phyloP scores from a whole-genome alignment of 2,797 vertebrate species.

The Sebastes jordani region DNA sequence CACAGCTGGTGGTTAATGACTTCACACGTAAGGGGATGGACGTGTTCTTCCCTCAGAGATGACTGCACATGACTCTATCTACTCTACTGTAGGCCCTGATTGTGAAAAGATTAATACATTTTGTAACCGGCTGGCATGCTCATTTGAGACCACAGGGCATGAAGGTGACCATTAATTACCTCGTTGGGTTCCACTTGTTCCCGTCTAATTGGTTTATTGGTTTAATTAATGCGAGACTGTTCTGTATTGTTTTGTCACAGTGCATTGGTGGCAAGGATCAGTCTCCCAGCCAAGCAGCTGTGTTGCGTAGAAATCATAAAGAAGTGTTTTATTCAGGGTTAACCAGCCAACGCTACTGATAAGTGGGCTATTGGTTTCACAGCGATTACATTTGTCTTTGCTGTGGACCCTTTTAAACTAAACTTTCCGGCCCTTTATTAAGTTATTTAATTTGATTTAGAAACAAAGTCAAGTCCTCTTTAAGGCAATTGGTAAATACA shows the following conservation, averaged over 20 bases:
- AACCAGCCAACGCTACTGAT: background rate
- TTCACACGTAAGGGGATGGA: conserved; percentile 49
- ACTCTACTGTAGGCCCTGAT: background rate
- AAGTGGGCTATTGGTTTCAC: conserved; percentile 35
- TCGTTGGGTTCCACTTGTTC: conserved; percentile 34
- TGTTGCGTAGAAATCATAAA: conserved; percentile 7
- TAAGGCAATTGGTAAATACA: background rate
- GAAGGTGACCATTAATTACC: conserved; percentile 58
- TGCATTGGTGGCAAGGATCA: conserved; percentile 15
- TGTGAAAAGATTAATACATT: conserved; percentile 42
- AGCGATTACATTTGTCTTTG: conserved; percentile 23
- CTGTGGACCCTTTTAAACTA: conserved; percentile 1
- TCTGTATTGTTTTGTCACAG: conserved; percentile 36
- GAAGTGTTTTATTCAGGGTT: conserved; percentile 22
- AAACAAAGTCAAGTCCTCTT: conserved; percentile 23
- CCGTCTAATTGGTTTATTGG: conserved; percentile 45
- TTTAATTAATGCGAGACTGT: conserved; percentile 45
- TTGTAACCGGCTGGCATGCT: conserved; percentile 41
- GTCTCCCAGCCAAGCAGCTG: conserved; percentile 14
- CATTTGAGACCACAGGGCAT: conserved; percentile 47
- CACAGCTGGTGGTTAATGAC: conserved; percentile 63
- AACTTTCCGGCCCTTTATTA: conserved; percentile 25
- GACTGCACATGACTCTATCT: conserved; percentile 22
- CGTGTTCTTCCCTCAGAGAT: conserved; percentile 22
- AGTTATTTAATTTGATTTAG: conserved; percentile 27